phyloP scores from a whole-genome alignment of 2,113 vertebrate species.

The Macquaria ambigua region DNA sequence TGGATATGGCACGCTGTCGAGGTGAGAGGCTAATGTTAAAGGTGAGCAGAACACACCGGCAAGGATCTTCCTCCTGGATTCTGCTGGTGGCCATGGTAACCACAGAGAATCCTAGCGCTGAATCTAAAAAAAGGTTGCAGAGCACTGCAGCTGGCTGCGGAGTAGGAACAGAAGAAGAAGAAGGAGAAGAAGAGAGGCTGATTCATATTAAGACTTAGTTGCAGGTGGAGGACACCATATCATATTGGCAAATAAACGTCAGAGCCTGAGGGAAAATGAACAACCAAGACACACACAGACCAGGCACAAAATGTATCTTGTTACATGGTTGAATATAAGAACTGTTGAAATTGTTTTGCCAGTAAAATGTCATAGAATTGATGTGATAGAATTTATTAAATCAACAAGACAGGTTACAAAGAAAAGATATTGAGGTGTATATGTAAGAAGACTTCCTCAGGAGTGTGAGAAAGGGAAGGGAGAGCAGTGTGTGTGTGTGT shows the following conservation, averaged over 20 bases:
- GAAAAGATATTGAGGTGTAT: not conserved
- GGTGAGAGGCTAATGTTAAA: slow-evolving; percentile 21
- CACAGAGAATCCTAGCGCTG: slow-evolving; percentile 6
- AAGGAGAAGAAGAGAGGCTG: slow-evolving; percentile 16
- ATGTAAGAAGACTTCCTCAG: not conserved
- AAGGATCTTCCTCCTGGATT: slow-evolving; percentile 38
- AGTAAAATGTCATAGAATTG: slow-evolving; percentile 5
- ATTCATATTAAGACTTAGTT: slow-evolving; percentile 33
- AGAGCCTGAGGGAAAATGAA: slow-evolving; percentile 4
- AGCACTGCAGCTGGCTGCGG: slow-evolving; percentile 30
- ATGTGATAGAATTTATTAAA: not conserved
- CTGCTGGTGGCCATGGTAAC: slow-evolving; percentile 65
- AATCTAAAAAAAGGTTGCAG: slow-evolving; percentile 51
- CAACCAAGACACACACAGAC: not conserved
- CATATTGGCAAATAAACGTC: slow-evolving; percentile 8
- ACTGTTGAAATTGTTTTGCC: not conserved
- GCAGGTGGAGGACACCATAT: slow-evolving; percentile 9
- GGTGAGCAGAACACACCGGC: slow-evolving; percentile 13
- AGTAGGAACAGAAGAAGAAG: slow-evolving; percentile 20
- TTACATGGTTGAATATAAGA: slow-evolving; percentile 1
- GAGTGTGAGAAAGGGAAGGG: not conserved
- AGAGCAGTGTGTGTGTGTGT: not conserved
- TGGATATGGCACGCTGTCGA: not conserved
- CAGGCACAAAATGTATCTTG: not conserved
- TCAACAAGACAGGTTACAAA: not conserved